Evolutionary conservation across 2,888 invertebrate genomes (phyloP), one percentile per base, ranked within the genome.

Genomic region (Pandemis heparana): DNA sequence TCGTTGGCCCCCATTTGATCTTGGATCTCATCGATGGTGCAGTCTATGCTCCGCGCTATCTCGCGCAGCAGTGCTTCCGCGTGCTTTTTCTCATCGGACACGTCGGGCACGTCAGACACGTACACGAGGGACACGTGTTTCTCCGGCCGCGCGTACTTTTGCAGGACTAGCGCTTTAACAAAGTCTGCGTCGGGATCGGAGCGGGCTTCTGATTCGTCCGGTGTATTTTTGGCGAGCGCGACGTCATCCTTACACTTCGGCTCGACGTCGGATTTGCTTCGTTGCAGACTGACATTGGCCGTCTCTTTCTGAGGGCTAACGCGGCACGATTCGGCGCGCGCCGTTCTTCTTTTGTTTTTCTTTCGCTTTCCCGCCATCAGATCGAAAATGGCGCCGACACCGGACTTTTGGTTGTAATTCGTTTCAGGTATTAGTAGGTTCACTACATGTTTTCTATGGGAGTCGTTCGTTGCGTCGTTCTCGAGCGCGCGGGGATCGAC

Each of bases 321-420:
- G 76, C 89, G 83, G 73, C 84, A 89, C 66, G 91, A 89, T 64
- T 93, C 90, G 1, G 89, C 81, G 39, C 90, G 72, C 23, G 66
- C 48, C 8, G 79, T 82, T 79, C 88, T 90, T 73, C 87, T 87
- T 76, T 88, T 91, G 38, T 87, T 88, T 71, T 85, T 87, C 74
- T 83, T 89, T 53, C 87, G 81, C 77, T 92, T 94, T 0, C 94
- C 92, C 32, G 92, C 94, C 95, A 95, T 95, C 62, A 92, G 94
- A 75, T 92, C 88, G 10, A 95, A 82, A 41, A 95, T 85, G 0
- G 91, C 91, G 66, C 92, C 87, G 43, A 94, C 93, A 51, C 90
- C 90, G 71, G 87, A 85, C 80, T 90, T 94, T 76, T 92, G 91
- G 60, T 81, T 86, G 84, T 94, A 94, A 75, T 92, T 88, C 5